These are phyloP conservation scores for Lithophane semibrunnea DNA, from an alignment of 2,888 invertebrate genomes.

Conservation along the genomic window DNA sequence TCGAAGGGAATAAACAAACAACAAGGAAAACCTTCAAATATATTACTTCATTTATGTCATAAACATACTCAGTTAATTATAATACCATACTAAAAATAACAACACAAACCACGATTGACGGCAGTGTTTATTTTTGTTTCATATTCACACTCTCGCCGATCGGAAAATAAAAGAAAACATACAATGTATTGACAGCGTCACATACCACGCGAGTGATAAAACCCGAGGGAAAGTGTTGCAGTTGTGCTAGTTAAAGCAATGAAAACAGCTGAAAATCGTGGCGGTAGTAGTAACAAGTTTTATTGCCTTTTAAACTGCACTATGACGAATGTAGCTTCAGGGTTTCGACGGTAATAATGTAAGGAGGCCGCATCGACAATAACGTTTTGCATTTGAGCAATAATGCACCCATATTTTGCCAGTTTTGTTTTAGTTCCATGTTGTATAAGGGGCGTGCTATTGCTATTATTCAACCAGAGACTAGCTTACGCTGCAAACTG, in stretches of 20 bases:
- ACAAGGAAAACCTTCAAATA: constrained; percentile 42
- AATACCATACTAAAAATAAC: constrained; percentile 17
- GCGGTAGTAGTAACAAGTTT: constrained; percentile 20
- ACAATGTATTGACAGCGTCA: constrained; percentile 26
- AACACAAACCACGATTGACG: not conserved
- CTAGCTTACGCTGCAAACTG: no score
- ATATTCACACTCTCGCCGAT: constrained; percentile 28
- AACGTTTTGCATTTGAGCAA: constrained; percentile 9
- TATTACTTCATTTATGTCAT: not conserved
- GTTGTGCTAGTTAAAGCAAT: constrained; percentile 8
- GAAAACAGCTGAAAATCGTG: constrained; percentile 42
- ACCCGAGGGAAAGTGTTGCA: constrained; percentile 44
- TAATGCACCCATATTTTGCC: not conserved
- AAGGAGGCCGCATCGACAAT: constrained; percentile 25
- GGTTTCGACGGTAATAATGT: constrained; percentile 2
- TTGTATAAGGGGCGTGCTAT: not conserved
- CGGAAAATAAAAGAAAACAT: constrained; percentile 42
- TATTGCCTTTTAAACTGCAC: constrained; percentile 41
- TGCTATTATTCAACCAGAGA: not conserved
- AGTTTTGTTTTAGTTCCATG: not conserved
- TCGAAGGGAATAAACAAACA: constrained; percentile 3
- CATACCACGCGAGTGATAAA: constrained; percentile 51
- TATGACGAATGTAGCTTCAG: constrained; percentile 30
- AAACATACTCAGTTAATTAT: constrained; percentile 1
- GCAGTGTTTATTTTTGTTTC: constrained; percentile 14